These are phyloP conservation scores for Sphenopsis melanotis DNA, from an alignment of 2,797 vertebrate genomes.

Conservation along the genomic window DNA sequence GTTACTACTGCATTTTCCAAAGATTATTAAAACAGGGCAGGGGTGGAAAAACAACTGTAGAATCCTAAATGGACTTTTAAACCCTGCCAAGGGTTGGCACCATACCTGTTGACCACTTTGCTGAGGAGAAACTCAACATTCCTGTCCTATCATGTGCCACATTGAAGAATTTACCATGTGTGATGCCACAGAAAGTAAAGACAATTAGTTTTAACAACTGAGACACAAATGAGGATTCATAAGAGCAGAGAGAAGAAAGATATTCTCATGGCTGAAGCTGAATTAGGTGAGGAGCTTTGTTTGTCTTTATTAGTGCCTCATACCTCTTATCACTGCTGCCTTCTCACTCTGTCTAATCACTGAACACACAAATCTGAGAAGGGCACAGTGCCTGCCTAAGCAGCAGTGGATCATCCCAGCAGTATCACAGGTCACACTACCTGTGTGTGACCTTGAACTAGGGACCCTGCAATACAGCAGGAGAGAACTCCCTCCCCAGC, in stretches of 20 bases:
- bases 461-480: neutral
- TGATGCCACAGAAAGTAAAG: neutral
- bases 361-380: neutral
- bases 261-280: neutral
- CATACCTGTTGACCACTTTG: neutral
- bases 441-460: neutral
- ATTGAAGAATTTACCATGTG: neutral
- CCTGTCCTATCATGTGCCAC: neutral
- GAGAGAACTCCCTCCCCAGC: neutral
- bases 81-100: neutral
- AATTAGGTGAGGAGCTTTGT: neutral
- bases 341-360: neutral
- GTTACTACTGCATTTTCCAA: neutral
- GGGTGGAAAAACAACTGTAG: neutral
- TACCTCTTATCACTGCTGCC: neutral
- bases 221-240: neutral
- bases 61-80: neutral
- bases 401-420: neutral
- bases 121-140: neutral
- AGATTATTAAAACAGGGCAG: rapidly evolving
- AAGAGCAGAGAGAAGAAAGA: neutral
- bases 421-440: neutral
- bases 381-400: neutral
- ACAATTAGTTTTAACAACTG: neutral
- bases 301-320: neutral